Evolutionary conservation across 2,113 vertebrate species (phyloP).

Genomic region (Tursiops truncatus): DNA sequence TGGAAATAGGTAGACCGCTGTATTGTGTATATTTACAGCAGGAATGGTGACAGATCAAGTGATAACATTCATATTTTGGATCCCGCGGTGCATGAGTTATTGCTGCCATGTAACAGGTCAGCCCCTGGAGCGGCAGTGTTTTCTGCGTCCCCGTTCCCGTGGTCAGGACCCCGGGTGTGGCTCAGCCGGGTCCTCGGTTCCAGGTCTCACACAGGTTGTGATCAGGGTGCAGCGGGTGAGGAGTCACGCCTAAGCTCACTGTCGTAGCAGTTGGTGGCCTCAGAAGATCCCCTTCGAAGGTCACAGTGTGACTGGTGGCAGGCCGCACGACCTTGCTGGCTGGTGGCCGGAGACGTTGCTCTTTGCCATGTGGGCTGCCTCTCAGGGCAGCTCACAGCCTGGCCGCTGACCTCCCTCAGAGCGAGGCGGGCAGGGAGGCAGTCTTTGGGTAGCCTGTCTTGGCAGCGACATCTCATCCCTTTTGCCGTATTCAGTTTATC

Average conservation of each 20-base stretch:
- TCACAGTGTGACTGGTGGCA: background rate
- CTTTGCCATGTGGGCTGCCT: background rate
- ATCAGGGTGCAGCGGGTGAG: fast-evolving
- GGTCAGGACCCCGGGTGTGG: background rate
- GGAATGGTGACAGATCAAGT: fast-evolving
- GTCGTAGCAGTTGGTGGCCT: background rate
- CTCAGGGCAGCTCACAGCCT: background rate
- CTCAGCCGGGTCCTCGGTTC: background rate
- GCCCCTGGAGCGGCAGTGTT: fast-evolving
- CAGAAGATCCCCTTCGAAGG: background rate
- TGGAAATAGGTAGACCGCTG: fast-evolving
- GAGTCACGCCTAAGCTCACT: background rate
- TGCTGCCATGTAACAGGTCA: fast-evolving
- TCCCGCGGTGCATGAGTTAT: fast-evolving
- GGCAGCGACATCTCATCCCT: background rate
- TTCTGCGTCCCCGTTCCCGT: fast-evolving
- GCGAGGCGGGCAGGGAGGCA: fast-evolving
- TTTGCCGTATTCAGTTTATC: background rate
- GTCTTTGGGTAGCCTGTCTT: background rate
- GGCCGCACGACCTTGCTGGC: background rate
- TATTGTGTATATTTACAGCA: background rate
- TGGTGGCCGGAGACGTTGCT: background rate
- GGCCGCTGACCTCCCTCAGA: background rate
- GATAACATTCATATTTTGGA: background rate
- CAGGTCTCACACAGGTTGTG: background rate